Base-by-base conservation (phyloP, 2,888 invertebrate genomes). In the Acleris emargana region DNA sequence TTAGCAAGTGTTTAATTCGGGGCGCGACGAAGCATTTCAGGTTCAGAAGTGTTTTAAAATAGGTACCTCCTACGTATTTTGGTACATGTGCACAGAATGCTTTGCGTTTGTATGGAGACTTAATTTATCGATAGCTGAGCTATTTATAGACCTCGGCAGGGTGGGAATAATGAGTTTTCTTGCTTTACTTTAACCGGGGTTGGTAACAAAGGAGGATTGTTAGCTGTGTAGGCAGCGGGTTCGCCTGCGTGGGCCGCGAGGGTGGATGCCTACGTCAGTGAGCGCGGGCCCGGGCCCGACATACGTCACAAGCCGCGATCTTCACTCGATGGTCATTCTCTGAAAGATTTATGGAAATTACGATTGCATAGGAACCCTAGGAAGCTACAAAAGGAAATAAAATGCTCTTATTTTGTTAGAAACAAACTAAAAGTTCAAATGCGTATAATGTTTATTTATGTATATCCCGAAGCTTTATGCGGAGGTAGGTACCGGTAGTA, bases 181-280 rank as follows among this genome's bases (percentile, higher is more conserved):
- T 18, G 25, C 9, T 45, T 42, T 38, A 28, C 17, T 49, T 28
- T 38, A 13, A 28, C 49, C 28, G 2, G 13, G 11, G 28, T 38
- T 17, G 16, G 22, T 58, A 18, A 54, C 28, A 54, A 43, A 54
- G 43, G 18, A 20, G 32, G 64, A 25, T 16, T 20, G n/a, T 32
- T 55, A n/a, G 43, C 38, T 32, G 43, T 58, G 54, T 59, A 64
- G 59, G 59, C 47, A 61, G 64, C 16, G 47, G 38, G 38, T 57
- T 62, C 57, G 67, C 63, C 58, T 73, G 89, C 86, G 89, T 88
- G 86, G 87, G 88, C 76, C 74, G 80, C 71, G 87, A 89, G 89
- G 88, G 88, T 85, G 86, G 77, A 71, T 77, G 77, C 80, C 88
- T 87, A 88, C 90, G 90, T 90, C 90, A 90, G 78, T 79, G 73